Conservation (phyloP, 2,797 vertebrate genomes). For the Sandelia bainsii region DNA sequence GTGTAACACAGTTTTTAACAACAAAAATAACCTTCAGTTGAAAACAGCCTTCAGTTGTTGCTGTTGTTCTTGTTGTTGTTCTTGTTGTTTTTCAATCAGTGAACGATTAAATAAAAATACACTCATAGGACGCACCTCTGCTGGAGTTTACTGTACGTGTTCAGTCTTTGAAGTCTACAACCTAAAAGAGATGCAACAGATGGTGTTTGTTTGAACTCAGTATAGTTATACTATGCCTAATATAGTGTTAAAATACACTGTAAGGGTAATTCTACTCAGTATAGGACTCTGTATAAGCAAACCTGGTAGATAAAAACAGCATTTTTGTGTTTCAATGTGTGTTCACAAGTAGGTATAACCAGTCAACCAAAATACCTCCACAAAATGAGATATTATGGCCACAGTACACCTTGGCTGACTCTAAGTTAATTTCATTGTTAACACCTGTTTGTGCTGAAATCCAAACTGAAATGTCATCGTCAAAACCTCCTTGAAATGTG, state of each 20-base stretch:
- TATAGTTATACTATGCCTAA: too few species aligned
- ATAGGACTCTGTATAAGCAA: too few species aligned
- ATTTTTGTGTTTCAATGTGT: neutral
- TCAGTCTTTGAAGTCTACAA: too few species aligned
- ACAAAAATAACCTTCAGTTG: too few species aligned
- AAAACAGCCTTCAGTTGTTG: too few species aligned
- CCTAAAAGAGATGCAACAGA: neutral
- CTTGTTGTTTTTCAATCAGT: too few species aligned
- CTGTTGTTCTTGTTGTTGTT: too few species aligned
- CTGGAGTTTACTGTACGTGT: too few species aligned
- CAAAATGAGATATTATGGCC: constrained; percentile 23
- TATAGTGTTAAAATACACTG: neutral
- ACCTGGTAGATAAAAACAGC: neutral
- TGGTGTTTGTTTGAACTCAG: neutral
- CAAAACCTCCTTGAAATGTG: constrained; percentile 71
- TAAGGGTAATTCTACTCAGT: neutral
- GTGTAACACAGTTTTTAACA: too few species aligned
- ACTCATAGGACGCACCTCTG: too few species aligned
- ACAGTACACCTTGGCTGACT: neutral
- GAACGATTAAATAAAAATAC: too few species aligned
- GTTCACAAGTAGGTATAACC: constrained; percentile 32
- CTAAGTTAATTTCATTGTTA: constrained; percentile 64
- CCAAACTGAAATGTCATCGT: constrained; percentile 58
- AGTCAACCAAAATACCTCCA: constrained; percentile 29
- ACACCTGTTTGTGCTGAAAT: constrained; percentile 60